Conservation (phyloP, 2,888 invertebrate species). For the Norana najaformis region DNA sequence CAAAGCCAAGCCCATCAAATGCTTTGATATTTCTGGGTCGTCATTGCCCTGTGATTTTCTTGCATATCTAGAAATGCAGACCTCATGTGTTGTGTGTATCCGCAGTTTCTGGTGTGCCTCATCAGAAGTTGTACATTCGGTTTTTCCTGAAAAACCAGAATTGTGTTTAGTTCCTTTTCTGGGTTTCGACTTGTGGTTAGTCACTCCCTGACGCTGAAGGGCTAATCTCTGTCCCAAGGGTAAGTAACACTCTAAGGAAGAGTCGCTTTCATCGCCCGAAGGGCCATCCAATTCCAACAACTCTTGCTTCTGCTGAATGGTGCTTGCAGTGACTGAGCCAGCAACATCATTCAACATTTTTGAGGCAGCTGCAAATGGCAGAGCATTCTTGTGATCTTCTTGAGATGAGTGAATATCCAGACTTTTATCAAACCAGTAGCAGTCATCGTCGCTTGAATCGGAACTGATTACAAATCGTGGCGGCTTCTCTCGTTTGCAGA, state of each 20-base stretch:
- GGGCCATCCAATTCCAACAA: background rate
- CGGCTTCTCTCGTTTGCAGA: background rate
- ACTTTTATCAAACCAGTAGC: background rate
- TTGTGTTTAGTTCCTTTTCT: background rate
- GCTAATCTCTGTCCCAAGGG: background rate
- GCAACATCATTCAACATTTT: background rate
- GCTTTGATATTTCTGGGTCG: background rate
- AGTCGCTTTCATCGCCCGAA: background rate
- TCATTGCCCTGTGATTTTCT: background rate
- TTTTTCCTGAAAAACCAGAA: background rate
- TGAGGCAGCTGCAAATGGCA: conserved; percentile 13
- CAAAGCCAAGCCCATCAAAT: background rate
- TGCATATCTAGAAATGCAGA: background rate
- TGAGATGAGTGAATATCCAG: background rate
- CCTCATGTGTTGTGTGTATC: background rate
- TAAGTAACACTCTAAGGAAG: background rate
- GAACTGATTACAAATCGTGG: background rate
- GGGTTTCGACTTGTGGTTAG: conserved; percentile 1
- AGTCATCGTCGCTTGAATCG: conserved; percentile 6
- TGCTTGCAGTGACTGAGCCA: background rate
- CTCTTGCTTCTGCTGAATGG: background rate
- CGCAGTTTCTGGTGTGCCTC: background rate
- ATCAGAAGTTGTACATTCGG: background rate
- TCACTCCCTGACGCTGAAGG: background rate
- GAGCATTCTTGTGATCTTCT: background rate